Evolutionary conservation across 2,888 invertebrate genomes (phyloP), one percentile per base, ranked within the genome.

Genomic region (Eretmocerus hayati): DNA sequence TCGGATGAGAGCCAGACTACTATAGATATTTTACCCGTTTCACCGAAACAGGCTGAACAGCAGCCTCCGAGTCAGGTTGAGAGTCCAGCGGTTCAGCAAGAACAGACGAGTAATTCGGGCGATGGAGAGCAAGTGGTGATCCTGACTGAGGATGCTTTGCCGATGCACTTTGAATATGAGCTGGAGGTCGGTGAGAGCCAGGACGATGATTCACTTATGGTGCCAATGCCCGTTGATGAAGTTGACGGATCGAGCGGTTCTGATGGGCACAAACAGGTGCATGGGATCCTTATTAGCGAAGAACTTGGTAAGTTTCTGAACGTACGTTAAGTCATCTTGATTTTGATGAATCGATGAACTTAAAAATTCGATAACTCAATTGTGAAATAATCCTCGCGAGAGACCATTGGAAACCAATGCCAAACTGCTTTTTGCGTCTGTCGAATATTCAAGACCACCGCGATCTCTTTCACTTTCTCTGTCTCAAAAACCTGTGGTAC

Each of bases 1-100:
- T 70, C 67, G 11, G 70, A 71, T 30, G 70, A 69, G 35, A 71
- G 67, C 54, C 66, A 68, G 53, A 65, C 66, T 4, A 69, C 69
- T 1, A 67, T 67, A 15, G 69, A 69, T 49, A 61, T 70, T 18
- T 39, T 69, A 19, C 63, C 67, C n/a, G 69, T 62, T 4, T 65
- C 69, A 3, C 65, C 68, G 5, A 59, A 62, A 13, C 44, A 18
- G 32, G n/a, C n/a, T 8, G 22, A 8, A 22, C n/a, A n/a, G n/a
- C 22, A 39, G 22, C 4, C 9, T 22, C 22, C 23, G n/a, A 6
- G 11, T 23, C n/a, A 22, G 22, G 6, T 9, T 15, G 39, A 11
- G 13, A 4, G n/a, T 6, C 3, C n/a, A 13, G 35, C 13, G n/a
- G 8, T 9, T 15, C 3, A 35, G 6, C 35, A 16, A 1, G 8